Conservation (phyloP, 2,113 vertebrate species). For the Paracanthobrama guichenoti region DNA sequence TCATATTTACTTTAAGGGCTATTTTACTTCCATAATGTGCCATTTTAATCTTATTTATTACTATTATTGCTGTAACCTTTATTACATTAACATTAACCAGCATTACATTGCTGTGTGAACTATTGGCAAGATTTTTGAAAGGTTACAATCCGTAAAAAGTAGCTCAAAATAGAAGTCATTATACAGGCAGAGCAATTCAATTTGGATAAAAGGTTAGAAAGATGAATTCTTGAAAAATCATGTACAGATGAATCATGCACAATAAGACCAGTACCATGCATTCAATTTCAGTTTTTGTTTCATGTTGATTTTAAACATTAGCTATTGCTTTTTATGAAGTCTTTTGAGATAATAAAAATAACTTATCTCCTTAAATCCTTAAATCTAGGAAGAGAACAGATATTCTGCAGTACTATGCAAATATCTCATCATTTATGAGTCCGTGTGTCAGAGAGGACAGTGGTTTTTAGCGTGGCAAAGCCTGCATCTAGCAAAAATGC, state of each 20-base stretch:
- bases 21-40: not conserved
- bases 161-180: not conserved
- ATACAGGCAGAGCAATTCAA: not conserved
- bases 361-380: not conserved
- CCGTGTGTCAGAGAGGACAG: constrained; percentile 60
- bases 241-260: not conserved
- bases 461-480: constrained; percentile 52
- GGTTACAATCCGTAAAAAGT: not conserved
- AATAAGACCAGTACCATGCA: not conserved
- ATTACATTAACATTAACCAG: not conserved
- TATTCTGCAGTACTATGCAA: not conserved
- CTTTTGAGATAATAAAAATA: not conserved
- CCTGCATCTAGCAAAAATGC: constrained; percentile 24
- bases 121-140: not conserved
- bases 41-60: not conserved
- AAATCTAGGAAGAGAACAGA: not conserved
- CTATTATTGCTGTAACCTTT: not conserved
- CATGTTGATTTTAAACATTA: not conserved
- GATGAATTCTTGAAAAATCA: not conserved
- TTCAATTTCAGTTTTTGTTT: not conserved
- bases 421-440: constrained; percentile 60
- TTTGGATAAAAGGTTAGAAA: not conserved
- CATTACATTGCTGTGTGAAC: not conserved
- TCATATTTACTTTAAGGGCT: not conserved
- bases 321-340: not conserved